Evolutionary conservation across 2,113 vertebrate species (phyloP).

Genomic region (Centropus unirufus): DNA sequence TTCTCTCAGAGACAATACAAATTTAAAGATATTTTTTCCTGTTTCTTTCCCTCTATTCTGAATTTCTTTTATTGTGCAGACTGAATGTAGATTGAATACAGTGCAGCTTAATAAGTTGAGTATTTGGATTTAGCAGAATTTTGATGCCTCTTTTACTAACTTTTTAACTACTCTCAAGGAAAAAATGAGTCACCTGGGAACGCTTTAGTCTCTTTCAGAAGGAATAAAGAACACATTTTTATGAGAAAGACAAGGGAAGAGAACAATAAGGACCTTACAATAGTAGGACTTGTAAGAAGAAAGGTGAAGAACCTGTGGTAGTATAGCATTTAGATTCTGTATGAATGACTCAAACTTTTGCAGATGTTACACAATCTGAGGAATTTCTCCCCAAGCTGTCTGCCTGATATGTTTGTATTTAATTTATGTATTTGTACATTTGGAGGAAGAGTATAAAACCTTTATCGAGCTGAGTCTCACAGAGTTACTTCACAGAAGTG

Average conservation of each 20-base stretch:
- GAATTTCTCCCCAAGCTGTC: background rate
- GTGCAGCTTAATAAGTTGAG: background rate
- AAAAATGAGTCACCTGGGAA: background rate
- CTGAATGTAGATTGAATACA: background rate
- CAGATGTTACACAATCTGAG: background rate
- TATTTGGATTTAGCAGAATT: background rate
- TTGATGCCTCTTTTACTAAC: background rate
- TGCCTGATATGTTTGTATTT: background rate
- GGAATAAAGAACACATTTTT: background rate
- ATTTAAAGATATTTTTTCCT: background rate
- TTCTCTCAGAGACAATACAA: background rate
- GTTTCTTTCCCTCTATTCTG: background rate
- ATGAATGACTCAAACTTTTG: background rate
- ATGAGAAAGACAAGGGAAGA: background rate
- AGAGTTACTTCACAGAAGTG: background rate
- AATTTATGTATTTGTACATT: background rate
- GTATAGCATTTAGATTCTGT: background rate
- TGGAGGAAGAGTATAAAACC: background rate
- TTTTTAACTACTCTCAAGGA: background rate
- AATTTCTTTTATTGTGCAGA: background rate
- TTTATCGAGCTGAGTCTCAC: background rate
- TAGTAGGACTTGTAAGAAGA: background rate
- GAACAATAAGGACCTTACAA: background rate
- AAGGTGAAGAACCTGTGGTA: background rate
- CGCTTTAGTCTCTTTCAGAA: background rate